Evolutionary conservation across 1,140 invertebrate genomes (phyloP), one percentile per base, ranked within the genome.

Genomic region (Proales similis): DNA sequence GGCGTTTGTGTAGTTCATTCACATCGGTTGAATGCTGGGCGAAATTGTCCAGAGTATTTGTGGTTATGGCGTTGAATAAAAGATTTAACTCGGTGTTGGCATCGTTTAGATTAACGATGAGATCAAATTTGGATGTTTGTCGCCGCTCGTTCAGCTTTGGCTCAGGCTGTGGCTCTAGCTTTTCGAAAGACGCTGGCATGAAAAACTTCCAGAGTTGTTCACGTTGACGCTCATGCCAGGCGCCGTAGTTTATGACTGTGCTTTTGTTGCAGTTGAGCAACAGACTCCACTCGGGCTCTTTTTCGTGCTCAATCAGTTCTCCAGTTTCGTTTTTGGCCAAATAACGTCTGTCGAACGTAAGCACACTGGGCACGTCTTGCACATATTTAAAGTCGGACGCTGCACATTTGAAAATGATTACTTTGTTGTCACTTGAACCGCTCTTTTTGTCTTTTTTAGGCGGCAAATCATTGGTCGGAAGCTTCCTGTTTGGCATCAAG

Each of bases 221-320:
- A 63, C 74, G 80, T 74, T 97, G 93, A 38, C 91, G 80, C 74
- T 97, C 93, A 4, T 90, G 91, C 92, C 92, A 98, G 3, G 94
- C 92, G 2, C 93, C 93, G 70, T 95, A 96, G 74, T 90, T 93
- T 67, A 96, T 90, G 71, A 96, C 89, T 36, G 93, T 97, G 20
- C 85, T 90, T 79, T 94, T 93, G 2, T 90, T 88, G 79, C 90
- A 95, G 73, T 92, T 92, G 17, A 95, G 87, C 61, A 36, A 36
- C 4, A 63, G 11, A 27, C 30, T 42, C 30, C 32, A 65, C 33
- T 36, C 20, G 51, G 20, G 39, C 26, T 57, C 51, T 57, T 57
- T 57, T 24, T 57, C 51, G 24, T 57, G 39, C 45, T 57, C 27
- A 33, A 61, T 46, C 2, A 45, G 20, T 14, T 61, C 57, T 14